Percentiles rank a stretch among this genome's conserved stretches.
Conservation (phyloP, 2,797 vertebrate species). For the Pangasius sanitwongsei region DNA sequence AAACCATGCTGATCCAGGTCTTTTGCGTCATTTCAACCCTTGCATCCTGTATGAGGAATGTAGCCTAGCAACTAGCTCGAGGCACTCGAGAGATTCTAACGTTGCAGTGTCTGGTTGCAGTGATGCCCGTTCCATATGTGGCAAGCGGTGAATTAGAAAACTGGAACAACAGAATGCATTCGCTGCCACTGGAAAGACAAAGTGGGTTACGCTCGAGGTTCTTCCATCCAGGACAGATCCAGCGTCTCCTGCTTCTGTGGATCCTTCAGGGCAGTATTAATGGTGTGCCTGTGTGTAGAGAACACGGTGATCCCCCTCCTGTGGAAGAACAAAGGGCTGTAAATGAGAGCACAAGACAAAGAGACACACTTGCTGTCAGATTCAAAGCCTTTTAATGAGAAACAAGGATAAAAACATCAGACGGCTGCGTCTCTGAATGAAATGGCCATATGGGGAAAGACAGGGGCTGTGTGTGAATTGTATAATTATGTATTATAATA, state of each 20-base stretch:
- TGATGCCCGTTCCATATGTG: neutral
- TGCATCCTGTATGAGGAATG: slow-evolving; percentile 5
- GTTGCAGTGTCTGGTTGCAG: neutral
- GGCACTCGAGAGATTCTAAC: slow-evolving; percentile 12
- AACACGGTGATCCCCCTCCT: neutral
- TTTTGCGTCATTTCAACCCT: slow-evolving; percentile 14
- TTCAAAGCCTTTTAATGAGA: neutral
- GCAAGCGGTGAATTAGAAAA: neutral
- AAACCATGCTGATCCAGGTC: neutral
- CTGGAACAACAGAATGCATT: neutral
- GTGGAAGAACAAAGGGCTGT: neutral
- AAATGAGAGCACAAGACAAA: neutral
- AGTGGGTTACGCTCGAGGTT: neutral
- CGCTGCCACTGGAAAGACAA: neutral
- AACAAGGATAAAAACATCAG: neutral
- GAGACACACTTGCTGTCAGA: neutral
- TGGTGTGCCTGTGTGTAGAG: neutral
- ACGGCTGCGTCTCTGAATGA: neutral
- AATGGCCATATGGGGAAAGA: neutral
- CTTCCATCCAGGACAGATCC: neutral
- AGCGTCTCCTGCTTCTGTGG: neutral
- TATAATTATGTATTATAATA: neutral
- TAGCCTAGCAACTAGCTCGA: slow-evolving; percentile 48
- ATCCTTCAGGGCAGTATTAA: neutral
- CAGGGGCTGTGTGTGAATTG: neutral